Percentiles rank a stretch among this genome's conserved stretches.
These are phyloP conservation scores for Leptoteleia sp. DNA, from an alignment of 1,140 invertebrate species.

Conservation along the genomic window DNA sequence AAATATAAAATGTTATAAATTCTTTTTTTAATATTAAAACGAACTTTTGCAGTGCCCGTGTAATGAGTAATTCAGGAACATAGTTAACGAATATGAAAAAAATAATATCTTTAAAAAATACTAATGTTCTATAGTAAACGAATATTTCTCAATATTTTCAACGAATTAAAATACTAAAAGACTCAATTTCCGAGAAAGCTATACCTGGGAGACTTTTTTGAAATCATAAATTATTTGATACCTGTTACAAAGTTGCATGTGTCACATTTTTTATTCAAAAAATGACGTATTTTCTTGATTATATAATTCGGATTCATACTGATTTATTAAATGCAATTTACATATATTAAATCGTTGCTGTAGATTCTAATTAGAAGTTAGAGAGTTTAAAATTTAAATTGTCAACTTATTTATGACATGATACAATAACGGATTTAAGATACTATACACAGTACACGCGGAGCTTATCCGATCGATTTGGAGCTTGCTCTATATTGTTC, in stretches of 20 bases:
- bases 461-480: too few relatives aligned
- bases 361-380: constrained; percentile 34
- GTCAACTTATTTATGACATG: constrained; percentile 19
- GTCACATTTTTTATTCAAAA: constrained; percentile 32
- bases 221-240: constrained; percentile 32
- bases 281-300: constrained; percentile 51
- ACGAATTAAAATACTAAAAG: constrained; percentile 4
- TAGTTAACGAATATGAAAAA: too few relatives aligned
- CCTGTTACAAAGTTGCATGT: constrained; percentile 11
- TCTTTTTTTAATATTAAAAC: too few relatives aligned
- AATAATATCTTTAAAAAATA: too few relatives aligned
- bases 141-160: too few relatives aligned
- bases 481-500: too few relatives aligned
- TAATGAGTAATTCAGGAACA: too few relatives aligned
- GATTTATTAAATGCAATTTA: constrained; percentile 38
- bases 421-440: background rate
- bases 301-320: constrained; percentile 34
- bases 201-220: constrained; percentile 21
- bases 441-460: too few relatives aligned
- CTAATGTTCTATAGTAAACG: too few relatives aligned
- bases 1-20: too few relatives aligned
- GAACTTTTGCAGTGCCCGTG: too few relatives aligned
- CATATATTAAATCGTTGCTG: constrained; percentile 38
- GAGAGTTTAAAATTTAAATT: constrained; percentile 27
- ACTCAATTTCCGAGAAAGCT: constrained; percentile 18